Evolutionary conservation across 2,888 invertebrate species (phyloP), one percentile per base, ranked within the genome.

Genomic region (Apodemia hepburni): DNA sequence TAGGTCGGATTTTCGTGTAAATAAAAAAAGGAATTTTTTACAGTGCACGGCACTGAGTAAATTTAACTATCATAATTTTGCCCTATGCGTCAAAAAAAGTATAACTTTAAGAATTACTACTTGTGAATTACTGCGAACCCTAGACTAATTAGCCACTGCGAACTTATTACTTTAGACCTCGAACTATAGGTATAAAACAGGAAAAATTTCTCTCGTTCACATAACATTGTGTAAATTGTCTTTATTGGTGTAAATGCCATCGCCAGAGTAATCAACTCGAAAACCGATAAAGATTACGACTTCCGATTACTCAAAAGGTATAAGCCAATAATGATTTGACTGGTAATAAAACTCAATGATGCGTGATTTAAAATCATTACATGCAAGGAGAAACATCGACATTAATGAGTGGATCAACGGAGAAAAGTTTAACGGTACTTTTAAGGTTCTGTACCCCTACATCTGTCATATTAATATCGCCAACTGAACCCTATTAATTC

Each of bases 261-360:
- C 27, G 54, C 12, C 54, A 27, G 27, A 27, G 11, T 15, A 51
- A 51, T 51, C 51, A 51, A 22, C 12, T 51, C 51, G 51, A 51
- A 51, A 51, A 54, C 54, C 54, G 22, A 54, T 54, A 54, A 54
- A 54, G 54, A 54, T 54, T 54, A 54, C 54, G 54, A 54, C 54
- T 54, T 54, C 54, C 54, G 54, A 54, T 54, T 54, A 27, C 54
- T 54, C 54, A 54, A 54, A 54, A 54, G 42, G 42, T 18, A 54
- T 54, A 22, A 18, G 22, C 54, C 54, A 54, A 54, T 54, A 18
- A 22, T 42, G 42, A 42, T 54, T 54, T 54, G 27, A 27, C 11
- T 22, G 54, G 54, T 15, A 54, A 54, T 54, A 54, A 54, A 54
- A 18, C 54, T 42, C 54, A 54, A 54, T 54, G 54, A 54, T 54